phyloP scores from a whole-genome alignment of 2,113 vertebrate genomes.

The Centrocercus urophasianus region DNA sequence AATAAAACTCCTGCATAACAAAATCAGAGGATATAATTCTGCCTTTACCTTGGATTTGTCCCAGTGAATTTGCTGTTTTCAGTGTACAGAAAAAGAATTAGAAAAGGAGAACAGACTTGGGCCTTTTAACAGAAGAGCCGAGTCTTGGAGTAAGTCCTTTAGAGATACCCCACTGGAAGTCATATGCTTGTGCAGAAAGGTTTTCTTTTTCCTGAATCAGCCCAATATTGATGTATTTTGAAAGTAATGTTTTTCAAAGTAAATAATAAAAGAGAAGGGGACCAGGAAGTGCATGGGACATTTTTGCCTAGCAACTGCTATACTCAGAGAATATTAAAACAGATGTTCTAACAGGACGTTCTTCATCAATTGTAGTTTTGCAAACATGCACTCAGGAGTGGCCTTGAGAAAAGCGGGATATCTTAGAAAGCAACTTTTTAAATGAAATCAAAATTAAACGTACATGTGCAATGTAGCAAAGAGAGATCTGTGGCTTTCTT shows the following conservation, averaged over 20 bases:
- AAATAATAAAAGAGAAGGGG: not conserved
- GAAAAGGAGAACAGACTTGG: not conserved
- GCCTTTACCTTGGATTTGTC: not conserved
- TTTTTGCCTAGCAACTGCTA: conserved; percentile 25
- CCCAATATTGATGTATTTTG: not conserved
- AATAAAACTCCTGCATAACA: not conserved
- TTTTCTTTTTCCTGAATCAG: not conserved
- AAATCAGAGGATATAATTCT: not conserved
- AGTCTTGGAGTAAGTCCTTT: not conserved
- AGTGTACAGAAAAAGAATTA: not conserved
- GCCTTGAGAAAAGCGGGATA: not conserved
- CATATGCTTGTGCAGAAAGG: not conserved
- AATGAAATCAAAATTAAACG: conserved; percentile 9
- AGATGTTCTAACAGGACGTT: conserved; percentile 33
- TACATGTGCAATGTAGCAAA: conserved; percentile 36
- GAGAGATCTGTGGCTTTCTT: conserved; percentile 60
- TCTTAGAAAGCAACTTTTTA: conserved; percentile 46
- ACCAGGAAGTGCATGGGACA: not conserved
- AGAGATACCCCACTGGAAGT: not conserved
- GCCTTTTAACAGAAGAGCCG: not conserved
- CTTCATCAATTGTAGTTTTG: conserved; percentile 1
- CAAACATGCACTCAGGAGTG: not conserved
- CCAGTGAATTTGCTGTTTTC: not conserved
- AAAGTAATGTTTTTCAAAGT: not conserved
- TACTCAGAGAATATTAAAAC: conserved; percentile 12